Evolutionary conservation across 2,888 invertebrate species (phyloP), one percentile per base, ranked within the genome.

Genomic region (Tupiocoris notatus): DNA sequence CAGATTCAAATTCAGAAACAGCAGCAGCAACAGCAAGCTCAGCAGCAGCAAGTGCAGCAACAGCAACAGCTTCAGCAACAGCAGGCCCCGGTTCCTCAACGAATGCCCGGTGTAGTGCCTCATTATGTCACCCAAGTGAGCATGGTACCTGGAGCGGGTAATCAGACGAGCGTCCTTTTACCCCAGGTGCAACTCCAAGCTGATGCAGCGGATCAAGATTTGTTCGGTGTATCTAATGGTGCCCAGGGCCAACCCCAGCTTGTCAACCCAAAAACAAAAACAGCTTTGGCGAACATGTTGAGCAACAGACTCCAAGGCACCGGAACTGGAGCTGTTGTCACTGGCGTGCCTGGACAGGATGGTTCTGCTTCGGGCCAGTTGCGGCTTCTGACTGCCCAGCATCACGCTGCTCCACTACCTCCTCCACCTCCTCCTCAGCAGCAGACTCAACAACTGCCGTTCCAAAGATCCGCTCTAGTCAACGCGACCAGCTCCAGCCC

Each of bases 281-380:
- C 96, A 0, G 97, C 97, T 0, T 86, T 98, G 76, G 96, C 96
- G 17, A 95, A 96, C 84, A 94, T 97, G 93, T 86, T 97, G 78
- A 95, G 92, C 82, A 95, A 90, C 82, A 88, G 95, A 65, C 84
- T 92, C 76, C 89, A 91, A 82, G 80, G 80, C 67, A 80, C 80
- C 22, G 79, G 79, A 62, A 73, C 80, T 76, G 87, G 88, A 6
- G 83, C 84, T 3, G 39, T 39, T 39, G 39, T 39, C 12, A 12
- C 39, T 39, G 83, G 86, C n/a, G 73, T 75, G 18, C 25, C 75
- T 7, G 75, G 67, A 20, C 73, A 68, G 1, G 85, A 86, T 65
- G 85, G 85, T n/a, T 85, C 85, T 76, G 85, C 86, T 2, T 85
- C 86, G 79, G 84, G 87, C 9, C 86, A 86, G 80, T 82, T 83